These are phyloP conservation scores for Callithrix jacchus DNA, from an alignment of 2,113 vertebrate species.

Conservation along the genomic window DNA sequence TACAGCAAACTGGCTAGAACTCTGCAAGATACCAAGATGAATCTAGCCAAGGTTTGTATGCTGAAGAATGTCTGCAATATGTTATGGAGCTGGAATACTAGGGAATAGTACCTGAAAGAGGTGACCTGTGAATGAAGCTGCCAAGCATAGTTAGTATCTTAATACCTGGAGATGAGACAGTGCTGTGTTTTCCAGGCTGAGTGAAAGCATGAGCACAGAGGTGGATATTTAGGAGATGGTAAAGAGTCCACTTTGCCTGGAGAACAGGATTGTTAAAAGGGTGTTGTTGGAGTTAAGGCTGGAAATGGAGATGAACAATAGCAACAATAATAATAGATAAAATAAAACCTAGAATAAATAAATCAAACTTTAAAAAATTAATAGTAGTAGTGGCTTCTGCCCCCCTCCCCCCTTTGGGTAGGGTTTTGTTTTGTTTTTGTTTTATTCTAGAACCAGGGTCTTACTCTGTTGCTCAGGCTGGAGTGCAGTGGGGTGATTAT, in stretches of 20 bases:
- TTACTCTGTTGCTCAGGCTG: too few species aligned
- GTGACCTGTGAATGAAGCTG: neutral
- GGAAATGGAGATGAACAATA: constrained; percentile 23
- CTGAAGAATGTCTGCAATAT: neutral
- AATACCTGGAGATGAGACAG: neutral
- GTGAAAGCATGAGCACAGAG: neutral
- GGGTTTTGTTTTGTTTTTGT: too few species aligned
- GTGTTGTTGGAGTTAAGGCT: neutral
- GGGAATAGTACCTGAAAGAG: constrained; percentile 14
- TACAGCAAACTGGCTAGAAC: neutral
- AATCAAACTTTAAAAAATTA: neutral
- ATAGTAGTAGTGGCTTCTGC: neutral
- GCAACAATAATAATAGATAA: neutral
- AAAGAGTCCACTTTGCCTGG: constrained; percentile 9
- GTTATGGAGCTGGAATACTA: neutral
- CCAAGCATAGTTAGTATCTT: constrained; percentile 22
- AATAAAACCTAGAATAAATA: neutral
- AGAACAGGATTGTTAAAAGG: neutral
- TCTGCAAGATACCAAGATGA: neutral
- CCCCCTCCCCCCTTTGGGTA: too few species aligned
- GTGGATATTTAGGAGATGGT: neutral
- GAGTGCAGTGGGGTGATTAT: too few species aligned
- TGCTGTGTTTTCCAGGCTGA: constrained; percentile 6
- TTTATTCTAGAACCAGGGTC: too few species aligned
- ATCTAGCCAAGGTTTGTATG: neutral